Evolutionary conservation across 2,888 invertebrate species (phyloP), one percentile per base, ranked within the genome.

Genomic region (Synergus laeviventris): DNA sequence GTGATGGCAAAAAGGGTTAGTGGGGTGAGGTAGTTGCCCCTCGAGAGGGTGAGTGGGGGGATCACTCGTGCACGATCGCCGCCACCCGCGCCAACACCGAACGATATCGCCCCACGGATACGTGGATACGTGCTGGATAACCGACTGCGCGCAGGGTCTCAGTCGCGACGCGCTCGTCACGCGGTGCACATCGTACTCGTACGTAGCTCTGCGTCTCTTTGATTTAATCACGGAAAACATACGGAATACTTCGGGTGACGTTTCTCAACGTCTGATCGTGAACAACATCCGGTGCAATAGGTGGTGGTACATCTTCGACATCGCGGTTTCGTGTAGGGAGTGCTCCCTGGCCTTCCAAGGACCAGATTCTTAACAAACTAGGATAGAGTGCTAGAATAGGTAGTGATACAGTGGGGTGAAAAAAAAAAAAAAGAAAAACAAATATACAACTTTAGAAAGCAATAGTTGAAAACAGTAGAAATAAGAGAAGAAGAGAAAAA

Each of bases 81-180:
- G 74, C 73, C 83, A 90, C 91, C 90, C 87, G 90, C 87, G 91
- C 91, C 86, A 91, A 79, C 81, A 78, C 79, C 75, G 77, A 79
- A 31, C 82, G 81, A 80, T 76, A 83, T 80, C 82, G 81, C 80
- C 81, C 84, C 84, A 81, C 84, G 83, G 82, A 76, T 80, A 81
- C 80, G 78, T 78, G 79, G 77, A 82, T 81, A 42, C 31, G 31
- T 31, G 73, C 54, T 59, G 83, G 81, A 81, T 49, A 86, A 86
- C 88, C 89, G 85, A 86, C 85, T 85, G 85, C 85, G 86, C 86
- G 86, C 86, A 88, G 84, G 86, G 88, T 88, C 84, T 90, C 91
- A 91, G 88, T 91, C 87, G 91, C 91, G 87, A 91, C 91, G 89
- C 91, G 91, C 89, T 89, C 89, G 87, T 88, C 91, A 90, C 90